Evolutionary conservation across 2,888 invertebrate species (phyloP), one percentile per base, ranked within the genome.

Genomic region (Sceliomorpha sp.): DNA sequence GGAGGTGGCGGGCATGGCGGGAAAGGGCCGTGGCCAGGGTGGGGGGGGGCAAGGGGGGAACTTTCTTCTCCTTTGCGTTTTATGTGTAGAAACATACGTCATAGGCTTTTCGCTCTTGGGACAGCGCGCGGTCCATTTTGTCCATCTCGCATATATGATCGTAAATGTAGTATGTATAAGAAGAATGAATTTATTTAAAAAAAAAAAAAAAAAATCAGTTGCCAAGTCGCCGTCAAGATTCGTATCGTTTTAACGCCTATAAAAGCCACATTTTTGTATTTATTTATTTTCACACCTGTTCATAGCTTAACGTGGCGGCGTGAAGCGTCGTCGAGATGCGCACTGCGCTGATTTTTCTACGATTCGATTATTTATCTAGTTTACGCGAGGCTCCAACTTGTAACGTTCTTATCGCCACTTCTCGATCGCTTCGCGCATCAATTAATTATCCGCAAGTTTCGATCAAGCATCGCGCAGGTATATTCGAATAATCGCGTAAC

Each of bases 101-200:
- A 50, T 48, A 56, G 48, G 50, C 29, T 60, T 47, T 32, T 13
- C 14, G 14, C 36, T 15, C 14, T 36, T 50, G 9, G 31, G 37
- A 44, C 42, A 32, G 29, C 44, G 32, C 68, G 72, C 69, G 62
- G 75, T 72, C 77, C 79, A 78, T 74, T 71, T 56, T 78, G 78
- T 83, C 82, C 81, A 82, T 83, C 80, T 83, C 75, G 76, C 76
- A 79, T 82, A 79, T 84, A 80, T 83, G 76, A 80, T 73, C 72
- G 37, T 69, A 56, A 42, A 34, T 34, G 47, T 45, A 62, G 7
- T 29, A 29, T n/a, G 2, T 8, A 8, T 29, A 29, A 7, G 8
- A 29, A 29, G 32, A 36, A 48, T 10, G n/a, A 32, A 44, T 42
- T 44, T 20, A 58, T 37, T n/a, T n/a, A n/a, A n/a, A n/a, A n/a